Evolutionary conservation across 2,888 invertebrate species (phyloP), one percentile per base, ranked within the genome.

Genomic region (Pammene fasciana): DNA sequence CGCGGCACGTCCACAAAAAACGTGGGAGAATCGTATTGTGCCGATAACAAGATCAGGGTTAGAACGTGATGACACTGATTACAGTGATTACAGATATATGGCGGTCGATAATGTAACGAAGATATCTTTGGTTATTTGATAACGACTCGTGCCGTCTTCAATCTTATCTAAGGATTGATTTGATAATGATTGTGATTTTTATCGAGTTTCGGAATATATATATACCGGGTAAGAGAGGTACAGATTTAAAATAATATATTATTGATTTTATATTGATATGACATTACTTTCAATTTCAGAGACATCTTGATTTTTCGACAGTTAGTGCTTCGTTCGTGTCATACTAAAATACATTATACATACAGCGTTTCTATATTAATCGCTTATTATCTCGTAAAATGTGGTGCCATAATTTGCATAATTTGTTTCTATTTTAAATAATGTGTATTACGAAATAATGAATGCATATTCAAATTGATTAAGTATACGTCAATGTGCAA

Each of bases 1-100:
- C 62, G 73, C 65, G 71, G 61, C 72, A 75, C 73, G 75, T 75
- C 65, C 60, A 36, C 78, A 74, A 81, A 81, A 81, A 80, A 81
- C 81, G 82, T 82, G 82, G 72, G 82, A 79, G 73, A 72, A 38
- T 60, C 54, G 65, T 73, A 72, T 75, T 73, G 76, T 78, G 64
- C 72, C 72, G 75, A 75, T 74, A 70, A 64, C 66, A 76, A 76
- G 76, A 76, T 75, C 78, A 74, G 72, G 73, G 72, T 57, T 72
- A 52, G 68, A 14, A 65, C 68, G 70, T 65, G 70, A 65, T 70
- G 59, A 65, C 65, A 60, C 46, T 65, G 59, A 65, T 70, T 60
- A 50, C 45, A 13, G 56, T 65, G 59, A 65, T 70, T 60, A 50
- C 45, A 13, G 56, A 62, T 64, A 56, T 57, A 38, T 50, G 13